phyloP scores from a whole-genome alignment of 2,797 vertebrate genomes.

The Acanthis flammea region DNA sequence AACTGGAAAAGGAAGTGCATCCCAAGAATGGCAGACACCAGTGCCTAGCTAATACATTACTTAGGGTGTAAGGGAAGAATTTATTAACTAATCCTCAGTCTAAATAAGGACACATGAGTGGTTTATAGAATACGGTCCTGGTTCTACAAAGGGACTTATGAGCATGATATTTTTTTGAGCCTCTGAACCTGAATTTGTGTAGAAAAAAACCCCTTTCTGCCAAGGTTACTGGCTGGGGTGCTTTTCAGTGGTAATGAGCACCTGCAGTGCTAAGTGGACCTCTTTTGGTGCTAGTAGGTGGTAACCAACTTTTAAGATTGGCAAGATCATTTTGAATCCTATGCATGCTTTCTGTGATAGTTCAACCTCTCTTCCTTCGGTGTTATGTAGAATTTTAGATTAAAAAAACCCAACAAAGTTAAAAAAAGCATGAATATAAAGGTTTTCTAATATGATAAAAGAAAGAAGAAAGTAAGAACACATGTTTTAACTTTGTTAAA shows the following conservation, averaged over 20 bases:
- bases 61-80: background rate
- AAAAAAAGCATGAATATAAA: background rate
- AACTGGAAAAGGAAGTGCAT: background rate
- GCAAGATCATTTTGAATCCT: background rate
- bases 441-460: background rate
- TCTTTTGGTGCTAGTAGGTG: background rate
- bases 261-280: background rate
- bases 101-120: background rate
- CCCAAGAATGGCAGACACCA: background rate
- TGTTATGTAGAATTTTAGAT: background rate
- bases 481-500: background rate
- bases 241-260: background rate
- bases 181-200: background rate
- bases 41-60: background rate
- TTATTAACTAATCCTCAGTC: background rate
- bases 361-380: background rate
- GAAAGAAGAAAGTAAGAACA: background rate
- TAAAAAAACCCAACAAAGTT: fast-evolving
- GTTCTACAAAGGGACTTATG: background rate
- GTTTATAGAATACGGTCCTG: background rate
- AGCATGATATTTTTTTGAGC: background rate
- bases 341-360: fast-evolving
- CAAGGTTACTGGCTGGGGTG: background rate
- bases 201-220: background rate
- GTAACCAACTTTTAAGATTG: background rate